Percentiles rank a stretch among this genome's conserved stretches.
Evolutionary conservation across 2,113 vertebrate species (phyloP).

Genomic region (Calyptomena viridis): DNA sequence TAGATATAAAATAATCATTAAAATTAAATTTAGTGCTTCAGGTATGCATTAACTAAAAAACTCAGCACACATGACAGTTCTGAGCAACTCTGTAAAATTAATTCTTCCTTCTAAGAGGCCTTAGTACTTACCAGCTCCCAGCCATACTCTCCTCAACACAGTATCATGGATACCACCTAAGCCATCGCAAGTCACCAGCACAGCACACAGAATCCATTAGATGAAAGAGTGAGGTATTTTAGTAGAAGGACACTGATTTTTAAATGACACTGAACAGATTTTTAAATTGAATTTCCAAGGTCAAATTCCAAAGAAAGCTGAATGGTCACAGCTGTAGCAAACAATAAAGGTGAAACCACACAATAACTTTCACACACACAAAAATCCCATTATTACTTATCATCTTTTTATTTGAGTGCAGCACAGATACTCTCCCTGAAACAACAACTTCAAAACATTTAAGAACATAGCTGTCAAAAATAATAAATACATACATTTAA

Average conservation of each 20-base stretch:
- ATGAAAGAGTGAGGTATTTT: neutral
- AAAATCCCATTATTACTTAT: neutral
- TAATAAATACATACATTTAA: constrained; percentile 42
- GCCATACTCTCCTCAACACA: neutral
- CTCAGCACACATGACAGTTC: neutral
- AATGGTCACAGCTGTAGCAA: neutral
- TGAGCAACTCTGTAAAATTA: neutral
- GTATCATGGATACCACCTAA: neutral
- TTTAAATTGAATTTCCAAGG: neutral
- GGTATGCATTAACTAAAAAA: neutral
- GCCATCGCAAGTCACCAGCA: neutral
- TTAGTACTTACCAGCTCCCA: neutral
- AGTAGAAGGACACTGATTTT: neutral
- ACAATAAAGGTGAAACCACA: neutral
- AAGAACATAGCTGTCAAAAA: constrained; percentile 12
- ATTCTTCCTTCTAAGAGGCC: neutral
- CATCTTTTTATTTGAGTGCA: constrained; percentile 56
- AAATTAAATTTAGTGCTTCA: neutral
- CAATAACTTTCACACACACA: neutral
- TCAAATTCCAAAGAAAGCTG: neutral
- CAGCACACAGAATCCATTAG: neutral
- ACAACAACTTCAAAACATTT: constrained; percentile 29
- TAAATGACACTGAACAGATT: neutral
- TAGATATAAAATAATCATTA: neutral
- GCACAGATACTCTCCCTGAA: constrained; percentile 9